Base-by-base conservation (phyloP, 2,888 invertebrate species). In the Bellardia bayeri region DNA sequence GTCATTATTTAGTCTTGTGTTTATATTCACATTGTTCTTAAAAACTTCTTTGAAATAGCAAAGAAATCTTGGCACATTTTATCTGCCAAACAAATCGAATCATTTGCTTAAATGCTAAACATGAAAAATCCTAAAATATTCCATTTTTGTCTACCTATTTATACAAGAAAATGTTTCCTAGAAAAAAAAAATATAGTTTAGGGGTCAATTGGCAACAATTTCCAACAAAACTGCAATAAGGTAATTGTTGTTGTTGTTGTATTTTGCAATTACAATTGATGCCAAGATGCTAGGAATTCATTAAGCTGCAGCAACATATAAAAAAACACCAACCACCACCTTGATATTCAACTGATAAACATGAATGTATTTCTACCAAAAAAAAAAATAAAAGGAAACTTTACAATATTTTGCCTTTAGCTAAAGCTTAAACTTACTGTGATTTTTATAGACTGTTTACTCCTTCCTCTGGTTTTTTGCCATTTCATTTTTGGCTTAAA, bases 181-280 rank as follows among this genome's bases (percentile, higher is more conserved):
- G 37, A 8, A 63, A 37, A 30, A 30, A 16, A 58, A 82, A 56
- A 37, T 4, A n/a, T 74, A 13, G 9, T 82, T 82, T 66, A 75
- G 74, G 82, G 66, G 37, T 68, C 74, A 74, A 37, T 82, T 75
- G 82, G 37, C 74, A 82, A 75, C 49, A 51, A 16, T 7, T 37
- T 56, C 11, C 33, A 45, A 54, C 1, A 14, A 51, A 63, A 45
- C 33, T 66, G 37, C 56, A 66, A 49, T 37, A 49, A 74, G 45
- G 30, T 76, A 45, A 45, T 8, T 3, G 40, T 8, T 30, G 3
- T 13, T 4, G 40, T 9, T 30, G 3, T 30, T 4, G 23, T 40
- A 49, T 58, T 75, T 75, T 58, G 71, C 82, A 75, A 74, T 82
- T 58, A 49, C 81, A 74, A 72, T 74, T 75, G 42, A 14, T 66